A percentile compares a stretch with the other conserved stretches of the same genome.
phyloP scores from a whole-genome alignment of 2,797 vertebrate genomes.

The Sebastes iracundus region DNA sequence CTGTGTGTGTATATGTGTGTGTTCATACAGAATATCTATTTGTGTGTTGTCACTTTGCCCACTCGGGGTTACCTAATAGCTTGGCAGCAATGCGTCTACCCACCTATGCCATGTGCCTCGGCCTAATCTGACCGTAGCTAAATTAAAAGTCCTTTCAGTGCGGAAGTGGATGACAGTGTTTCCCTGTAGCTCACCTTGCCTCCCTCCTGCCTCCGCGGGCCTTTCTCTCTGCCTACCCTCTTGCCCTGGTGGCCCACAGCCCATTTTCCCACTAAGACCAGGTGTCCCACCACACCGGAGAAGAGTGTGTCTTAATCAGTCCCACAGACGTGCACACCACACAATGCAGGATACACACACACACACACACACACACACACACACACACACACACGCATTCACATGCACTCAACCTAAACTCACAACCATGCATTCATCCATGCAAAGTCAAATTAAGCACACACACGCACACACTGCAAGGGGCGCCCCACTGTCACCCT shows the following conservation, averaged over 20 bases:
- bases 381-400: not conserved
- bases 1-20: not conserved
- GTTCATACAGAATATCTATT: slow-evolving; percentile 48
- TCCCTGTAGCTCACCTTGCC: slow-evolving; percentile 59
- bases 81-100: slow-evolving; percentile 62
- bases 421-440: slow-evolving; percentile 46
- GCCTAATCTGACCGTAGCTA: slow-evolving; percentile 72
- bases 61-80: slow-evolving; percentile 67
- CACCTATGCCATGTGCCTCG: slow-evolving; percentile 70
- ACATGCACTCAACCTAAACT: slow-evolving; percentile 14
- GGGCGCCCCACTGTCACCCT: slow-evolving; percentile 65
- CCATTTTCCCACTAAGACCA: slow-evolving; percentile 72
- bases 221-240: slow-evolving; percentile 47
- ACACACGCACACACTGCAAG: slow-evolving; percentile 40
- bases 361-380: not conserved
- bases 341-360: not conserved
- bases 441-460: slow-evolving; percentile 61
- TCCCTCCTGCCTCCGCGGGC: slow-evolving; percentile 39
- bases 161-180: slow-evolving; percentile 75
- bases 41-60: slow-evolving; percentile 63
- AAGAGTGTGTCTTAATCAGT: slow-evolving; percentile 74
- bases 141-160: slow-evolving; percentile 82
- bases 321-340: slow-evolving; percentile 34
- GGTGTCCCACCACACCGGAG: slow-evolving; percentile 67
- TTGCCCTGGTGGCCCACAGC: slow-evolving; percentile 72